phyloP scores from a whole-genome alignment of 2,113 vertebrate genomes.

The Calidris pugnax region DNA sequence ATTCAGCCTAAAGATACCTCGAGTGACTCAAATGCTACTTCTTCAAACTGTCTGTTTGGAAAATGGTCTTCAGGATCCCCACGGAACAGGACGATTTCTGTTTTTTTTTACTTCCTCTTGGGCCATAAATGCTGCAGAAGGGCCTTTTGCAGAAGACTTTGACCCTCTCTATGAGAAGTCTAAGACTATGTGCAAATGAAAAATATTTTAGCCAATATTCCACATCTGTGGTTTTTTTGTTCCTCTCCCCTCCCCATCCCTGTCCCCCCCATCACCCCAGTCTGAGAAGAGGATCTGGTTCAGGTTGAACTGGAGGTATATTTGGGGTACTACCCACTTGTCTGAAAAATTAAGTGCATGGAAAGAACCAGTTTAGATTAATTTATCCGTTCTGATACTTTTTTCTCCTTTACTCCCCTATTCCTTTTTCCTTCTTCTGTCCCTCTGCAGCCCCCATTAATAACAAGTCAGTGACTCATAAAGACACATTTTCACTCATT shows the following conservation, averaged over 20 bases:
- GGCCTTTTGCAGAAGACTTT: constrained; percentile 4
- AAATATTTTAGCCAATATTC: not conserved
- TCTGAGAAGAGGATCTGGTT: not conserved
- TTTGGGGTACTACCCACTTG: not conserved
- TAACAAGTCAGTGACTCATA: constrained; percentile 62
- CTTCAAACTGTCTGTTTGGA: not conserved
- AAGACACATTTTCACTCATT: constrained; percentile 49
- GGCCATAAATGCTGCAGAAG: not conserved
- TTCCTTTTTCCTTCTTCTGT: not conserved
- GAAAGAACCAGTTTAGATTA: not conserved
- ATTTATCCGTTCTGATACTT: not conserved
- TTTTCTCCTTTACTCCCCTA: not conserved
- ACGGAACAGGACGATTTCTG: not conserved
- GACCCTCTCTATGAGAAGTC: not conserved
- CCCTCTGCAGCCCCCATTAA: constrained; percentile 30
- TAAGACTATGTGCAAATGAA: not conserved
- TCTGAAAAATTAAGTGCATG: not conserved
- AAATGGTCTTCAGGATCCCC: not conserved
- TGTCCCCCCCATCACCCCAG: no score
- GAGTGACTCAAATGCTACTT: not conserved
- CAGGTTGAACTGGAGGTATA: not conserved
- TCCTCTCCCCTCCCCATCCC: no score
- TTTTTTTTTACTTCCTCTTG: constrained; percentile 32
- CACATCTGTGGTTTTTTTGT: not conserved
- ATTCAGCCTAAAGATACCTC: not conserved